Base-by-base conservation (phyloP, 2,888 invertebrate species). In the Hypomecis punctinalis region DNA sequence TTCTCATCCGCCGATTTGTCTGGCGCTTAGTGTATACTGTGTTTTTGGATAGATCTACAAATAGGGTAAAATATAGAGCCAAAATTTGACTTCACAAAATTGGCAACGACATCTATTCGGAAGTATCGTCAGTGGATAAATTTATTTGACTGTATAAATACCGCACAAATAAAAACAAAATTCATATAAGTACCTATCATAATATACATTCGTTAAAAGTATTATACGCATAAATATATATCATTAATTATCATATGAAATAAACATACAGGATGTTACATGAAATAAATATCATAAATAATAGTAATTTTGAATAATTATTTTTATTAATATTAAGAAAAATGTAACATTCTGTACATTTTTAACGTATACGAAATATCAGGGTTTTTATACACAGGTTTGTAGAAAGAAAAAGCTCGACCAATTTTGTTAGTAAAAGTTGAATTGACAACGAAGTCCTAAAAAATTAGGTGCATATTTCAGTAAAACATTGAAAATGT, bases 361-460 rank as follows among this genome's bases (percentile, higher is more conserved):
- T 42, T 47, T 23, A 35, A 42, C 39, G 63, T 67, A 51, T 63
- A 57, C 60, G 56, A 57, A 57, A 52, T 53, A 49, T 56, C 63
- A 63, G 52, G 53, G 60, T 62, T 49, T 62, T 49, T 55, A 11
- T 49, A 62, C 36, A 61, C 10, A 53, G 52, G 56, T 51, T 47
- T n/a, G 47, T 56, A 60, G 46, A 36, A n/a, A 40, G 23, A 47
- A 61, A 61, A 47, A 62, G 36, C 4, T 23, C 45, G 62, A 62
- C 62, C 62, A 62, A 62, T 62, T 62, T 62, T 61, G 23, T 39
- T 52, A 63, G 33, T 52, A 51, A 45, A 43, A 7, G 40, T n/a
- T 40, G 52, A 54, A 64, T 57, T 55, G 42, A 11, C 45, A 61
- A 55, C 63, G 35, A 57, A 67, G 54, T 51, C 51, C 40, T 54